Conservation (phyloP, 30 jellyfish, hydroid and myxozoan genomes). For the Aurelia sp. region DNA sequence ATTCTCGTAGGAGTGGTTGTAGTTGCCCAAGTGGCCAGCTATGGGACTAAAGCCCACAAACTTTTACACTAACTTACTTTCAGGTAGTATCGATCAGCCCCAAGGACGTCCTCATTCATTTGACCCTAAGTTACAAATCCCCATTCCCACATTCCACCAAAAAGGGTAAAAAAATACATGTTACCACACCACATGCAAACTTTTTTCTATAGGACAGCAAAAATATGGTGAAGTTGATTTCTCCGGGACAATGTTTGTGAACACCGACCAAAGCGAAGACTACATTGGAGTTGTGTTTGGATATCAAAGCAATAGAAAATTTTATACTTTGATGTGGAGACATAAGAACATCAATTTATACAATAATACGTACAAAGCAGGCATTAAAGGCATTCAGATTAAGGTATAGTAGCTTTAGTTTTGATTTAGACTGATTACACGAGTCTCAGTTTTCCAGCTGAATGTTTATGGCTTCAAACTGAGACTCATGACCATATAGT, state of each 20-base stretch:
- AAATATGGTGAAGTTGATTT: conserved; percentile 88
- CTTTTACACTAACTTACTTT: too few relatives aligned
- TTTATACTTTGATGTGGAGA: conserved; percentile 79
- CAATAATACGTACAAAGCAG: conserved; percentile 84
- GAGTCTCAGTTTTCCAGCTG: too few relatives aligned
- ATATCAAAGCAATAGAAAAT: conserved; percentile 81
- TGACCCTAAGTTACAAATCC: not conserved
- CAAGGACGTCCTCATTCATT: too few relatives aligned
- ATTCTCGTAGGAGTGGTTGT: too few relatives aligned
- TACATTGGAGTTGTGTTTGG: conserved; percentile 88
- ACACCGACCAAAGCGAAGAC: conserved; percentile 78
- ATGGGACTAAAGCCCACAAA: too few relatives aligned
- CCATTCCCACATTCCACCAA: too few relatives aligned
- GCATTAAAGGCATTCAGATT: conserved; percentile 89
- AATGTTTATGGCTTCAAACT: too few relatives aligned
- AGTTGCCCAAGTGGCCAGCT: too few relatives aligned
- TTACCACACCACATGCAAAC: not conserved
- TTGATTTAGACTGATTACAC: too few relatives aligned
- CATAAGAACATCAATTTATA: conserved; percentile 66
- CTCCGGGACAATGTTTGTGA: conserved; percentile 82
- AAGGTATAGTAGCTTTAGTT: conserved; percentile 24
- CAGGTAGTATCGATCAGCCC: too few relatives aligned
- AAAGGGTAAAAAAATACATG: too few relatives aligned
- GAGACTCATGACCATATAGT: too few relatives aligned
- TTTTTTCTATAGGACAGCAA: conserved; percentile 66